Percentiles rank a stretch among this genome's conserved stretches.
These are phyloP conservation scores for Eudemis profundana DNA, from an alignment of 2,888 invertebrate genomes.

Conservation along the genomic window DNA sequence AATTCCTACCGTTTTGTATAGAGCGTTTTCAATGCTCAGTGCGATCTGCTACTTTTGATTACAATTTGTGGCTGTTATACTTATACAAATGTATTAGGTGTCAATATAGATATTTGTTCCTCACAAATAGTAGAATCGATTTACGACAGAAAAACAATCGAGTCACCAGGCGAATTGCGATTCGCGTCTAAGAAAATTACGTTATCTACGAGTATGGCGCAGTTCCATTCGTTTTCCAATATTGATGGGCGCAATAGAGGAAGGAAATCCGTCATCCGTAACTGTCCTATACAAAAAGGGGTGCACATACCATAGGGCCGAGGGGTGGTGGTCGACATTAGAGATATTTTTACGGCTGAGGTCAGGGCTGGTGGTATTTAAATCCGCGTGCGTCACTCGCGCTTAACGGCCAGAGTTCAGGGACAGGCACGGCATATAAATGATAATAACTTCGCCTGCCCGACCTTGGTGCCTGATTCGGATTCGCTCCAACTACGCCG, in stretches of 20 bases:
- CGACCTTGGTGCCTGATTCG: constrained; percentile 81
- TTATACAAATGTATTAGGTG: too few species aligned
- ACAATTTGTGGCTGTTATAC: too few species aligned
- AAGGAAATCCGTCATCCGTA: constrained; percentile 13
- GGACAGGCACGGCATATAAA: constrained; percentile 79
- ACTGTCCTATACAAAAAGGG: constrained; percentile 23
- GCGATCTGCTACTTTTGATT: too few species aligned
- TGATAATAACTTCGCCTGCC: constrained; percentile 74
- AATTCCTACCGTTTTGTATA: too few species aligned
- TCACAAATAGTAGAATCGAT: too few species aligned
- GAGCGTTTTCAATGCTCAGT: too few species aligned
- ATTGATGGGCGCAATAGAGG: constrained; percentile 2
- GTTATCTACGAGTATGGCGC: background rate
- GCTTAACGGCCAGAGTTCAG: constrained; percentile 72
- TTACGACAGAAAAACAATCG: too few species aligned
- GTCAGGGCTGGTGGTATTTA: constrained; percentile 75
- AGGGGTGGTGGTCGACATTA: constrained; percentile 36
- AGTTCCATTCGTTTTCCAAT: background rate
- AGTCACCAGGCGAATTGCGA: too few species aligned
- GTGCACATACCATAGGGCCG: constrained; percentile 24
- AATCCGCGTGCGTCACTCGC: constrained; percentile 80
- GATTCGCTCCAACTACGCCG: constrained; percentile 78
- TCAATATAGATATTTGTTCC: too few species aligned
- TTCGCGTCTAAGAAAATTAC: background rate
- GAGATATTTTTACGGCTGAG: constrained; percentile 71